A percentile compares a stretch with the other conserved stretches of the same genome.
These are phyloP conservation scores for Pipistrellus nathusii DNA, from an alignment of 2,797 vertebrate genomes.

Conservation along the genomic window DNA sequence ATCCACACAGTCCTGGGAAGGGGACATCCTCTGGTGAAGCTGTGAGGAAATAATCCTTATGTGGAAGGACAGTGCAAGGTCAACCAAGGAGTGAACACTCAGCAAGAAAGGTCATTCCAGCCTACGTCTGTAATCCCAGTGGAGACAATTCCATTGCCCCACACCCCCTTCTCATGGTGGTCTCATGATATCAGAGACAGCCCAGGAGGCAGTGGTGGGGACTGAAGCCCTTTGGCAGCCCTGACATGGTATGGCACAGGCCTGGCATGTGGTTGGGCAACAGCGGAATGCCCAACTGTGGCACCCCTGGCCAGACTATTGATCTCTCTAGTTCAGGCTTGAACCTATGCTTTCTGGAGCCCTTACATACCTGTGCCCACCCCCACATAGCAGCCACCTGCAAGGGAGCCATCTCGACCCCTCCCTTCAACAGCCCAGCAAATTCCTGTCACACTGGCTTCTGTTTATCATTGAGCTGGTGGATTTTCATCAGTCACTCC, in stretches of 20 bases:
- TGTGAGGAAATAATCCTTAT: background rate
- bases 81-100: background rate
- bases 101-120: background rate
- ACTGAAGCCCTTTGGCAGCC: background rate
- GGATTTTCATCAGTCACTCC: background rate
- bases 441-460: background rate
- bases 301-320: background rate
- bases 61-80: background rate
- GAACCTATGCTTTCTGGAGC: background rate
- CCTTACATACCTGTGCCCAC: background rate
- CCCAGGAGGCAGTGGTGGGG: background rate
- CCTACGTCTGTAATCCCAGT: background rate
- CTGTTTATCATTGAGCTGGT: background rate
- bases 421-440: background rate
- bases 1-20: background rate
- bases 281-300: background rate
- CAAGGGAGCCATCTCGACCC: background rate
- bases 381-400: background rate
- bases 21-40: background rate
- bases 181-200: background rate
- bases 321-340: background rate
- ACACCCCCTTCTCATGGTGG: fast-evolving
- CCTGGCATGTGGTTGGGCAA: background rate
- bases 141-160: background rate
- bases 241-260: background rate